Conservation (phyloP, 2,113 vertebrate genomes). For the Euleptes europaea region DNA sequence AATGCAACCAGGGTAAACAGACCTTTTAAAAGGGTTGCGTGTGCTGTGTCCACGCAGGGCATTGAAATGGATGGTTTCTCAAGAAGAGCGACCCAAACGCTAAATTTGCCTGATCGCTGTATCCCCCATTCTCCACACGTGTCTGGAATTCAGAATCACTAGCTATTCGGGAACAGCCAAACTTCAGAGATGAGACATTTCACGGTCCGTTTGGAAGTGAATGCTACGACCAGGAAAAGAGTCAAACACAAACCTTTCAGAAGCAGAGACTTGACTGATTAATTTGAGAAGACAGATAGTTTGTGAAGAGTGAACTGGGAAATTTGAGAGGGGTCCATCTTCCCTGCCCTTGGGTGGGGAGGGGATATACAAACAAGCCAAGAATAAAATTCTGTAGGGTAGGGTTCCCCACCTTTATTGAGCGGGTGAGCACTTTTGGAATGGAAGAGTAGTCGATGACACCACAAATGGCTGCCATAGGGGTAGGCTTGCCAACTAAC, state of each 20-base stretch:
- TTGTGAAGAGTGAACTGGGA: background rate
- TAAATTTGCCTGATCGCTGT: conserved; percentile 25
- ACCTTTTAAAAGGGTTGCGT: conserved; percentile 20
- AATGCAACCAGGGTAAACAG: conserved; percentile 38
- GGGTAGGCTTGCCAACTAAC: too few relatives aligned
- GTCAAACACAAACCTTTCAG: conserved; percentile 54
- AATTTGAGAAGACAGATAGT: background rate
- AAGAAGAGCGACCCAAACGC: background rate
- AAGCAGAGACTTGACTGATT: conserved; percentile 34
- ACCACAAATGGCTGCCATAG: too few relatives aligned
- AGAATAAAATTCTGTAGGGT: background rate
- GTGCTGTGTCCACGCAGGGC: conserved; percentile 6
- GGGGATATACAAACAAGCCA: background rate
- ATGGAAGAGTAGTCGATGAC: too few relatives aligned
- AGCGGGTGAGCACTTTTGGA: too few relatives aligned
- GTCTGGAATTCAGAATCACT: conserved; percentile 15
- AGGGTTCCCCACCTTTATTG: background rate
- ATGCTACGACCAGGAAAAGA: conserved; percentile 53
- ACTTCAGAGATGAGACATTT: conserved; percentile 37
- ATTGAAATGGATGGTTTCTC: background rate
- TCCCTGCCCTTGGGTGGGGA: background rate
- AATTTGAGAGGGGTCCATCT: background rate
- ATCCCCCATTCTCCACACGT: background rate
- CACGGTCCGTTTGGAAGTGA: conserved; percentile 35
- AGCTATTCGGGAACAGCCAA: conserved; percentile 36